Evolutionary conservation across 2,113 vertebrate genomes (phyloP), one percentile per base, ranked within the genome.

Genomic region (Mesocricetus auratus): DNA sequence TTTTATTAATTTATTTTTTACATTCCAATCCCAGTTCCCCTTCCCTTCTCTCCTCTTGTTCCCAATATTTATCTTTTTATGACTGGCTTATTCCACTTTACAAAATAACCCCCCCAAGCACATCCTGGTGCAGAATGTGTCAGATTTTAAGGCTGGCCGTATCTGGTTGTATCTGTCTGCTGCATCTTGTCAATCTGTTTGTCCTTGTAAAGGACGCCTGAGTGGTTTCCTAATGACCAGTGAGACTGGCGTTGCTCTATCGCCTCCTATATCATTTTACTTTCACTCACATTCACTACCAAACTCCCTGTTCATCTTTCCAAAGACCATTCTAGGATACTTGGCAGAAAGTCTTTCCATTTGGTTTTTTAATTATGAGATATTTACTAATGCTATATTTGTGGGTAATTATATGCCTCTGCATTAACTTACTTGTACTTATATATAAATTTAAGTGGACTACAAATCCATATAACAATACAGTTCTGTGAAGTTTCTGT

Each of bases 401-500:
- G 19, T 74, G 92, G n/a, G 47, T 88, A 93, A 66, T 53, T 53
- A 56, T 17, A 66, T 26, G 50, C 10, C 5, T n/a, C 69, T n/a
- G 8, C 11, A 47, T 31, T 74, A 77, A 81, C 29, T 24, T 68
- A 77, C 74, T 50, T 36, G 29, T 33, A 68, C 69, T 74, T 21
- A 66, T 31, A 85, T 36, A 62, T 39, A n/a, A 71, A 94, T 73
- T 86, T 58, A 87, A 90, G 26, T 64, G 26, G 21, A 81, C 53
- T 68, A 45, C 42, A 90, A 71, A 36, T 85, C 75, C 91, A 36
- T 86, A 4, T 47, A 17, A 83, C 79, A 87, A 66, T 58, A 66
- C 87, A 69, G 56, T 86, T 71, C 50, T 68, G 1, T 74, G 36
- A 94, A 94, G 24, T 45, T 22, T 91, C 92, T 39, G 56, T 83